phyloP scores from a whole-genome alignment of 2,797 vertebrate genomes.

The Tangara arthus region DNA sequence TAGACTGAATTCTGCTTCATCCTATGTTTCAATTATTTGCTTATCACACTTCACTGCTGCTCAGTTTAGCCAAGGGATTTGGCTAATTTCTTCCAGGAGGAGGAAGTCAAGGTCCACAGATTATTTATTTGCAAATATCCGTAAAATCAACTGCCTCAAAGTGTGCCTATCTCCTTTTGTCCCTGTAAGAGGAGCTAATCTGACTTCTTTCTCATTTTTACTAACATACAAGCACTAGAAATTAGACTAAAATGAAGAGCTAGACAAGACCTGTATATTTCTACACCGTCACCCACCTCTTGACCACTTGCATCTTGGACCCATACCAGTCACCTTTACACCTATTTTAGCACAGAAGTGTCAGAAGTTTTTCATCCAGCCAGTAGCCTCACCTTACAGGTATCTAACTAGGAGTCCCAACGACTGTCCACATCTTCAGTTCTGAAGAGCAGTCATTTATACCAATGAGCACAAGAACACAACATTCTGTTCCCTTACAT shows the following conservation, averaged over 20 bases:
- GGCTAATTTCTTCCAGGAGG: not conserved
- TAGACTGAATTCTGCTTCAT: not conserved
- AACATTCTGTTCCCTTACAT: not conserved
- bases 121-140: not conserved
- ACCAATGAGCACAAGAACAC: not conserved
- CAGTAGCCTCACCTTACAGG: not conserved
- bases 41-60: not conserved
- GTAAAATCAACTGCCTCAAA: not conserved
- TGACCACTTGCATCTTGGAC: not conserved
- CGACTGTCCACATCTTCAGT: not conserved
- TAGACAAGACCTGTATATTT: not conserved
- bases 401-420: not conserved
- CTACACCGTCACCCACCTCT: not conserved
- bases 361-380: not conserved
- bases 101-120: not conserved
- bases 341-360: not conserved
- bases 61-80: not conserved
- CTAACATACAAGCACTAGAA: not conserved
- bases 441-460: not conserved
- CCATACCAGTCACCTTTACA: not conserved
- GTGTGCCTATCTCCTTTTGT: not conserved
- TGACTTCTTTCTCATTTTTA: not conserved
- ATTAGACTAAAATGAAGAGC: not conserved
- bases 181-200: not conserved
- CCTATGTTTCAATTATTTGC: not conserved